A percentile compares a stretch with the other conserved stretches of the same genome.
These are phyloP conservation scores for Siphlonurus alternatus DNA, from an alignment of 2,888 invertebrate species.

Conservation along the genomic window DNA sequence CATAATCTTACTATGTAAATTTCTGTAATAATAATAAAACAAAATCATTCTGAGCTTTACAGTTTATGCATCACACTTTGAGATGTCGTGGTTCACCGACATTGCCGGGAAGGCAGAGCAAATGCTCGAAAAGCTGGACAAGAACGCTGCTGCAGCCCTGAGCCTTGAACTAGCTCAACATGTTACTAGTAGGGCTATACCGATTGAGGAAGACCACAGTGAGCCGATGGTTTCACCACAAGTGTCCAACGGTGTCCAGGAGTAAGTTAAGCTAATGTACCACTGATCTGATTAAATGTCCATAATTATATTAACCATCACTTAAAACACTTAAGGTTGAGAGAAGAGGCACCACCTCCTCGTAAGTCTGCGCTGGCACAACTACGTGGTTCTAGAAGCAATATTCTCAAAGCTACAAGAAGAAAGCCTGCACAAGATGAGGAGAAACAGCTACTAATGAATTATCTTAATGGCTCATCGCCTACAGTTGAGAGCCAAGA, in stretches of 20 bases:
- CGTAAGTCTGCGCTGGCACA: neutral
- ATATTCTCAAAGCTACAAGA: neutral
- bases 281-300: neutral
- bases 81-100: conserved; percentile 57
- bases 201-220: neutral
- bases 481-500: neutral
- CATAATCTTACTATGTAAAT: too few species aligned
- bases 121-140: conserved; percentile 54
- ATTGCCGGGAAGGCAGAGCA: conserved; percentile 58
- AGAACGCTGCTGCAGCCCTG: conserved; percentile 50
- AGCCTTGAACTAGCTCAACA: neutral
- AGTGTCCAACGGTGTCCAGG: neutral
- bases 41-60: neutral
- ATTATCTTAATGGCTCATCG: neutral
- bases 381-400: neutral
- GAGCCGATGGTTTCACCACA: neutral
- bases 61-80: too few species aligned
- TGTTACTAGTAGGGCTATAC: neutral
- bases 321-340: neutral
- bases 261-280: neutral
- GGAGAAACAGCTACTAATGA: neutral
- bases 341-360: neutral
- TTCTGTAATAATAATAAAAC: too few species aligned
- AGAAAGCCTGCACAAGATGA: neutral
- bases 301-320: neutral